Conservation (phyloP, 2,797 vertebrate species). For the Falco novaeseelandiae region DNA sequence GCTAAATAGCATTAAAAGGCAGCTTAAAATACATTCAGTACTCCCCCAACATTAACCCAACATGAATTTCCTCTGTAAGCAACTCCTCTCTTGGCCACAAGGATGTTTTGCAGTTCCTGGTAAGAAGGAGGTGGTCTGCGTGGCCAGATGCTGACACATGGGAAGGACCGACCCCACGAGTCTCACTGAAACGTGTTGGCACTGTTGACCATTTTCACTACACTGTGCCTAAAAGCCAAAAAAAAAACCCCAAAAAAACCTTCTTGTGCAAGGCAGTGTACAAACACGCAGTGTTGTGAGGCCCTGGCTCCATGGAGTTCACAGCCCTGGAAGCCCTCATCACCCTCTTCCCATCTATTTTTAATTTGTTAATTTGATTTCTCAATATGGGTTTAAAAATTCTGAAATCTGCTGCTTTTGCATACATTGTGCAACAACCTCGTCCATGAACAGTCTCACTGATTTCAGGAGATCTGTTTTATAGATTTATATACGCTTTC, state of each 20-base stretch:
- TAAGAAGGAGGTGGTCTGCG: background rate
- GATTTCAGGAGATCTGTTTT: background rate
- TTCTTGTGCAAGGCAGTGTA: background rate
- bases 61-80: background rate
- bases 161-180: background rate
- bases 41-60: background rate
- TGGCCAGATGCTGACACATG: rapidly evolving
- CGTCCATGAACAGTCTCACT: background rate
- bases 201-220: background rate
- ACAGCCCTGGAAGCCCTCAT: background rate
- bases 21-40: slow-evolving; percentile 16
- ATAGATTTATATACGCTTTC: background rate
- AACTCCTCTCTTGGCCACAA: background rate
- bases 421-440: background rate
- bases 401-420: background rate
- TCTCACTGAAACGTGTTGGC: background rate
- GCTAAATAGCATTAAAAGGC: slow-evolving; percentile 15
- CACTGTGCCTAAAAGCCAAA: background rate
- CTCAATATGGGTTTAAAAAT: background rate
- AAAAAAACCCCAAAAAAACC: background rate
- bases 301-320: background rate
- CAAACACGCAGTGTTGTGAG: background rate
- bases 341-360: background rate
- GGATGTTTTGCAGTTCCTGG: background rate
- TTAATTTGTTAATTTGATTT: background rate